phyloP scores from a whole-genome alignment of 2,113 vertebrate species.

The Sphyrna mokarran region DNA sequence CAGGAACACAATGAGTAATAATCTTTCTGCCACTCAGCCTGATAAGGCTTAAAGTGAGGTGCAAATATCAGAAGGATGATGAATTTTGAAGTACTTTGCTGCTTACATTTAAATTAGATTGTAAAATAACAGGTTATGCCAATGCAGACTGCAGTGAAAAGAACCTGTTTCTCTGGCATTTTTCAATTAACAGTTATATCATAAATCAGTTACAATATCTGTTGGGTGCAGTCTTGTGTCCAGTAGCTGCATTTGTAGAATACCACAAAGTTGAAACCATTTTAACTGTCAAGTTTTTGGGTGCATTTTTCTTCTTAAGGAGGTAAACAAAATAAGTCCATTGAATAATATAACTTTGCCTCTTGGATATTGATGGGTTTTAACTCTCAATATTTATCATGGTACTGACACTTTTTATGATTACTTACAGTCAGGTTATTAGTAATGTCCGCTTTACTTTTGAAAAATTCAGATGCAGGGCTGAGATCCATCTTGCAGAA shows the following conservation, averaged over 20 bases:
- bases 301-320: background rate
- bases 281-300: background rate
- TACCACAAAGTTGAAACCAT: background rate
- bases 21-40: slow-evolving; percentile 45
- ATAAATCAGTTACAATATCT: slow-evolving; percentile 29
- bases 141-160: slow-evolving; percentile 55
- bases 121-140: slow-evolving; percentile 47
- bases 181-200: slow-evolving; percentile 55
- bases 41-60: slow-evolving; percentile 58
- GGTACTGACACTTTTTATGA: background rate
- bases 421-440: background rate
- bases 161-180: slow-evolving; percentile 46
- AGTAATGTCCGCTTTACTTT: background rate
- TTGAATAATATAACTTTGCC: background rate
- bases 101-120: slow-evolving; percentile 54
- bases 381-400: background rate
- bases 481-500: background rate
- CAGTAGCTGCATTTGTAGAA: background rate
- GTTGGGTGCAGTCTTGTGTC: background rate
- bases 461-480: background rate
- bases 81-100: slow-evolving; percentile 48
- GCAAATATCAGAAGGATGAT: slow-evolving; percentile 56
- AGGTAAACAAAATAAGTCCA: background rate
- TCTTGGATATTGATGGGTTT: background rate
- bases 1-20: slow-evolving; percentile 40